phyloP scores from a whole-genome alignment of 2,888 invertebrate genomes.

The Crepidodera aurea region DNA sequence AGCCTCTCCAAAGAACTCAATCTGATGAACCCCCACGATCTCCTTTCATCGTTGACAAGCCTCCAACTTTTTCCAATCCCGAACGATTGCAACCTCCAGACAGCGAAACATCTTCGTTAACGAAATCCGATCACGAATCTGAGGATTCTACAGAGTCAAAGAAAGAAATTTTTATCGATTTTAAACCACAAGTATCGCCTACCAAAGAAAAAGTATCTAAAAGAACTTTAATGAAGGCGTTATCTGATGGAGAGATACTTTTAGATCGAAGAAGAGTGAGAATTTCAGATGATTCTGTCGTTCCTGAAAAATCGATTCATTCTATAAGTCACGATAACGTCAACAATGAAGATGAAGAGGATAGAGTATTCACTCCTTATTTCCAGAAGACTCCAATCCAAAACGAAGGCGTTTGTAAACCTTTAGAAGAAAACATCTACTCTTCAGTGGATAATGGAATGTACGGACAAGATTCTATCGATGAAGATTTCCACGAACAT shows the following conservation, averaged over 20 bases:
- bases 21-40: slow-evolving; percentile 85
- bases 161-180: slow-evolving; percentile 78
- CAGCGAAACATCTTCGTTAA: slow-evolving; percentile 57
- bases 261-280: slow-evolving; percentile 65
- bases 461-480: slow-evolving; percentile 62
- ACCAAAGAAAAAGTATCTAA: slow-evolving; percentile 59
- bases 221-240: slow-evolving; percentile 73
- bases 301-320: slow-evolving; percentile 62
- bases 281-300: slow-evolving; percentile 57
- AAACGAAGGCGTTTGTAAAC: slow-evolving; percentile 52
- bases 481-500: slow-evolving; percentile 84
- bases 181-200: slow-evolving; percentile 76
- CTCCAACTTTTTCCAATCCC: slow-evolving; percentile 60
- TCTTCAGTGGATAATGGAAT: slow-evolving; percentile 55
- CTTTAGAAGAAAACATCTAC: slow-evolving; percentile 54
- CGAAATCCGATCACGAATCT: slow-evolving; percentile 56
- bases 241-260: slow-evolving; percentile 83
- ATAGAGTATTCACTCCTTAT: slow-evolving; percentile 53
- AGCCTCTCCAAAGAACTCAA: slow-evolving; percentile 81
- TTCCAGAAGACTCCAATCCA: slow-evolving; percentile 64
- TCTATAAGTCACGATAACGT: slow-evolving; percentile 73
- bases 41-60: slow-evolving; percentile 70
- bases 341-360: slow-evolving; percentile 50
- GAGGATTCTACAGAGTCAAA: slow-evolving; percentile 58
- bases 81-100: slow-evolving; percentile 57